Evolutionary conservation across 2,888 invertebrate genomes (phyloP), one percentile per base, ranked within the genome.

Genomic region (Amblyjoppa proteus): DNA sequence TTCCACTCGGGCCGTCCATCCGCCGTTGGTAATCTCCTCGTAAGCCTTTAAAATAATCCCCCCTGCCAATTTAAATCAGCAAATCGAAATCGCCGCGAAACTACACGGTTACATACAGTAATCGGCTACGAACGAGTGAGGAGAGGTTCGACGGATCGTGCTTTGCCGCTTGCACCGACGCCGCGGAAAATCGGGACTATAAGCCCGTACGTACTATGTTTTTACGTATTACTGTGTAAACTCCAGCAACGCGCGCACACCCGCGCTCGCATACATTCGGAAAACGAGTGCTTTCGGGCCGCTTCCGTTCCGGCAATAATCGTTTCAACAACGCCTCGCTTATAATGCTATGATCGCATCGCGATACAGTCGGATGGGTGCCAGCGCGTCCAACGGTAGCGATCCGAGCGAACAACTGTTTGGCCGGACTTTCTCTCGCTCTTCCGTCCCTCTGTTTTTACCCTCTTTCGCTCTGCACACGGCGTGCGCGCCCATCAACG

Each of bases 31-130:
- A 93, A 93, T 92, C 92, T 90, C 66, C 84, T 87, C 90, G 90
- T 91, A 91, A 94, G 92, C 93, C 91, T 92, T 93, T 92, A 92
- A 92, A 93, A 93, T 93, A 93, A 93, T 93, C 92, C 91, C 91
- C 90, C 87, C 84, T 88, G 89, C 89, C 90, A 89, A 90, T 91
- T 88, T 89, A 86, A 89, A 89, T 88, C 87, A 87, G 88, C 88
- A 88, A 91, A 92, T 92, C 89, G 92, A 92, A 92, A 93, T 92
- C 89, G 91, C 92, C 91, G 82, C 91, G 90, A 91, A 91, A 91
- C 80, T 91, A 91, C 90, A 91, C 90, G 89, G 91, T 92, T 91
- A 92, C 91, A 89, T 91, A 80, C 56, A 91, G 92, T 93, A 93
- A 93, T 93, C 92, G 91, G 92, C 90, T 92, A 91, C 92, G 92